Evolutionary conservation across 1,140 invertebrate species (phyloP).

Genomic region (Solenopsis fugax): DNA sequence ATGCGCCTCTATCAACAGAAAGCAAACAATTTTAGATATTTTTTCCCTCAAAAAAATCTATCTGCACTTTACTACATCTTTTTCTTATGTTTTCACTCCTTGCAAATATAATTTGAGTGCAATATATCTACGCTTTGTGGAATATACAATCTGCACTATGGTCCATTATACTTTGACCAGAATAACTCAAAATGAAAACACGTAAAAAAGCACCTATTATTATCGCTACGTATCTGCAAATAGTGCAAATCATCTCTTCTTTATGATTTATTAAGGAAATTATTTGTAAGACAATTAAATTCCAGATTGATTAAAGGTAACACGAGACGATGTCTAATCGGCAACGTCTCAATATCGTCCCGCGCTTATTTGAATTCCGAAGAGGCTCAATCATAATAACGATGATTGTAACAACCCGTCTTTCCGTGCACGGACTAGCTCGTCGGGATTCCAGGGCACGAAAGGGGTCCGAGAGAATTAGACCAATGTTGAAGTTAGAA

Average conservation of each 20-base stretch:
- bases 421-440: too few relatives aligned
- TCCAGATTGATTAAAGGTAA: background rate
- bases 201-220: background rate
- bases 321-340: background rate
- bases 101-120: background rate
- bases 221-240: constrained; percentile 26
- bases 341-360: background rate
- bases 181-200: constrained; percentile 41
- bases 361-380: constrained; percentile 16
- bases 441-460: too few relatives aligned
- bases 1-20: background rate
- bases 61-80: constrained; percentile 1
- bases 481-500: too few relatives aligned
- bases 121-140: constrained; percentile 31
- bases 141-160: constrained; percentile 40
- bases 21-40: background rate
- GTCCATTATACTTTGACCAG: constrained; percentile 39
- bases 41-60: background rate
- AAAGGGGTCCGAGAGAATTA: too few relatives aligned
- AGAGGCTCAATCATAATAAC: background rate
- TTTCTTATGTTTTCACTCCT: background rate
- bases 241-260: constrained; percentile 40
- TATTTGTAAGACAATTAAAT: constrained; percentile 18
- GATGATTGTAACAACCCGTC: constrained; percentile 7
- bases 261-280: constrained; percentile 13